Percentiles rank a stretch among this genome's conserved stretches.
Evolutionary conservation across 2,113 vertebrate genomes (phyloP).

Genomic region (Nothobranchius furzeri): DNA sequence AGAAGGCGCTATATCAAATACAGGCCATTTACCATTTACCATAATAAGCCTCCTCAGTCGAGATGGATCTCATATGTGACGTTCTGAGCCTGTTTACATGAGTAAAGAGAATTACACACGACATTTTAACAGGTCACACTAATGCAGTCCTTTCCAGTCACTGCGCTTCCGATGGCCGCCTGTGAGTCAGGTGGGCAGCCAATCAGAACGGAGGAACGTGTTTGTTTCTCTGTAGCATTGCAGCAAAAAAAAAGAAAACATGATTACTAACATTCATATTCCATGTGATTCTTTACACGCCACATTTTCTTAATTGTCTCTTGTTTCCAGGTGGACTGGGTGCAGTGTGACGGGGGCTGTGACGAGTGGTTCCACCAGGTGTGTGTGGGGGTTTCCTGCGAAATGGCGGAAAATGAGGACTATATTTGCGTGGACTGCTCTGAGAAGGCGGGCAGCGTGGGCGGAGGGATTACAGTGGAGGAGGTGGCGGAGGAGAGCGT

Average conservation of each 20-base stretch:
- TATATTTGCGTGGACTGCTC: constrained; percentile 97
- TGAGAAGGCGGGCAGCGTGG: constrained; percentile 71
- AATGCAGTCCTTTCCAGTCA: neutral
- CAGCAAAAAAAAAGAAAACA: constrained; percentile 1
- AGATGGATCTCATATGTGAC: too few relatives aligned
- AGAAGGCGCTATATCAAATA: too few relatives aligned
- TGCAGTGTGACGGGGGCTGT: constrained; percentile 97
- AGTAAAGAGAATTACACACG: constrained; percentile 67
- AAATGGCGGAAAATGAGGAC: constrained; percentile 98
- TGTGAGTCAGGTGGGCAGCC: constrained; percentile 11
- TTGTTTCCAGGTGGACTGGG: constrained; percentile 94
- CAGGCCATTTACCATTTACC: too few relatives aligned
- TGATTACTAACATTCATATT: too few relatives aligned
- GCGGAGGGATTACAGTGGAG: constrained; percentile 19
- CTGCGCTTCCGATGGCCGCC: neutral
- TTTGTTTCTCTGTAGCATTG: constrained; percentile 1
- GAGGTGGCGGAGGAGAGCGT: constrained; percentile 61
- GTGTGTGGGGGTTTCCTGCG: constrained; percentile 95
- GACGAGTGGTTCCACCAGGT: constrained; percentile 99
- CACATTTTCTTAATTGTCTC: too few relatives aligned
- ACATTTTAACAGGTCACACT: constrained; percentile 67
- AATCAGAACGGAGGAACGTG: constrained; percentile 29
- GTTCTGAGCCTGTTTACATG: too few relatives aligned
- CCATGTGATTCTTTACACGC: too few relatives aligned
- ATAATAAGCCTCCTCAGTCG: too few relatives aligned